phyloP scores from a whole-genome alignment of 1,140 invertebrate genomes.

The Leptopilina clavipes region DNA sequence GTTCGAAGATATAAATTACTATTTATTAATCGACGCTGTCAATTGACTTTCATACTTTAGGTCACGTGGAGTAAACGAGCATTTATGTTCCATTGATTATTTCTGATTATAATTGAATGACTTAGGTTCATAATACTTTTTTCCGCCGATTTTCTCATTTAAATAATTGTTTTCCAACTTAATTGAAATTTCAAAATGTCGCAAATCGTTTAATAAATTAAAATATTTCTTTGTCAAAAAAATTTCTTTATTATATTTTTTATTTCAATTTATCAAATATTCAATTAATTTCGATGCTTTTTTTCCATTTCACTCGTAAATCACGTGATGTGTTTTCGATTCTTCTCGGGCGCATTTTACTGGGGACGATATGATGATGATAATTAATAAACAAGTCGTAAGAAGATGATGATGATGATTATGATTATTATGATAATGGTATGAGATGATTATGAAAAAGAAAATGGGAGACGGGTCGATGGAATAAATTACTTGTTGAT shows the following conservation, averaged over 20 bases:
- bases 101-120: slow-evolving; percentile 29
- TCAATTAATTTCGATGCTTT: too few relatives aligned
- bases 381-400: slow-evolving; percentile 59
- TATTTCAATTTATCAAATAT: too few relatives aligned
- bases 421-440: too few relatives aligned
- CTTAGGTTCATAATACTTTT: neutral
- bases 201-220: too few relatives aligned
- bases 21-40: slow-evolving; percentile 9
- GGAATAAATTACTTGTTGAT: slow-evolving; percentile 61
- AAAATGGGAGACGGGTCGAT: slow-evolving; percentile 7
- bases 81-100: neutral
- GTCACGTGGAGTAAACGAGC: slow-evolving; percentile 18
- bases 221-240: too few relatives aligned
- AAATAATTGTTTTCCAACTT: neutral
- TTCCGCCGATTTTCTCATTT: neutral
- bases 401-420: slow-evolving; percentile 25
- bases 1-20: neutral
- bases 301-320: neutral
- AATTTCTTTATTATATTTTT: too few relatives aligned
- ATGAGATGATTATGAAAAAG: too few relatives aligned
- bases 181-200: too few relatives aligned
- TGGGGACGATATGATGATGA: slow-evolving; percentile 43
- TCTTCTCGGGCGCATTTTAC: slow-evolving; percentile 36
- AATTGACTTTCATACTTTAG: slow-evolving; percentile 10
- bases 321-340: neutral